These are phyloP conservation scores for Pseudorectes ferrugineus DNA, from an alignment of 2,113 vertebrate genomes.

Conservation along the genomic window DNA sequence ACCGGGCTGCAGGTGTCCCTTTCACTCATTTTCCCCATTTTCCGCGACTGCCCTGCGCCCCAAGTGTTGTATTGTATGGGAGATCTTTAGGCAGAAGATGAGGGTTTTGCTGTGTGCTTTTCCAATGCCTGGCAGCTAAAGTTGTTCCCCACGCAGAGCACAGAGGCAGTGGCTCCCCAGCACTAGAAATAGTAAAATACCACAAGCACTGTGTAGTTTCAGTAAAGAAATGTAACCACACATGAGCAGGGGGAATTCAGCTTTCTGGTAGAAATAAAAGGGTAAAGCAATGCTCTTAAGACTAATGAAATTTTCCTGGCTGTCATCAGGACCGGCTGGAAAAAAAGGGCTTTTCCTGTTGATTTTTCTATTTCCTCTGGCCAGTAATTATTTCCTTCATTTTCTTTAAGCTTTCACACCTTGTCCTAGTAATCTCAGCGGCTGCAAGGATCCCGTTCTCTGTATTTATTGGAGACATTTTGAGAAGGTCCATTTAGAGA, in stretches of 20 bases:
- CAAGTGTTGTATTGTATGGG: background rate
- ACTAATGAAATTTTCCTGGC: slow-evolving; percentile 30
- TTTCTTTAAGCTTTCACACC: slow-evolving; percentile 23
- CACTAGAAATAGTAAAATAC: background rate
- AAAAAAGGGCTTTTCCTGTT: slow-evolving; percentile 16
- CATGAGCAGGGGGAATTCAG: background rate
- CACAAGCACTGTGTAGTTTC: background rate
- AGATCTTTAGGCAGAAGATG: background rate
- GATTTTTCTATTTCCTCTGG: slow-evolving; percentile 31
- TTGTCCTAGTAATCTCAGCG: background rate
- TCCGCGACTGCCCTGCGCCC: fast-evolving
- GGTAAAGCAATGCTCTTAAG: slow-evolving; percentile 29
- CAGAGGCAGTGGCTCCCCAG: background rate
- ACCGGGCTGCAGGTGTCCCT: background rate
- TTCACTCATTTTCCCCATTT: background rate
- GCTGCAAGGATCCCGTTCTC: background rate
- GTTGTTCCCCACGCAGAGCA: background rate
- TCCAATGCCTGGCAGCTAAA: background rate
- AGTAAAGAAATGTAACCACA: slow-evolving; percentile 10
- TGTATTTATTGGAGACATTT: background rate
- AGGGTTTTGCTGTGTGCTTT: background rate
- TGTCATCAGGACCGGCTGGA: background rate
- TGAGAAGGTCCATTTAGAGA: background rate
- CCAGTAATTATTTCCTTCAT: slow-evolving; percentile 10
- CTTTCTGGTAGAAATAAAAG: slow-evolving; percentile 13